Evolutionary conservation across 1,140 invertebrate species (phyloP).

Genomic region (Drosophila melanogaster): Release_6_plus_ISO1_MT NT_033779.5:3674001-3674500

Average conservation of each 20-base stretch:
- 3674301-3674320: conserved; percentile 24
- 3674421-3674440: neutral
- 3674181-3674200: conserved; percentile 17
- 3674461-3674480: conserved; percentile 57
- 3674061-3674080: conserved; percentile 24
- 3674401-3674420: conserved; percentile 39
- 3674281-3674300: conserved; percentile 68
- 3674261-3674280: conserved; percentile 63
- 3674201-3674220: conserved; percentile 2
- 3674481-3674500: conserved; percentile 70
- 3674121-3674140: neutral
- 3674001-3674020: conserved; percentile 52
- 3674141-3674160: neutral
- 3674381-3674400: conserved; percentile 54
- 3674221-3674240: conserved; percentile 7
- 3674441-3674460: conserved; percentile 2
- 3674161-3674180: conserved; percentile 56
- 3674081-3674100: neutral
- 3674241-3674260: conserved; percentile 70
- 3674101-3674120: neutral
- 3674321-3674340: conserved; percentile 46
- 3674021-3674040: conserved; percentile 50
- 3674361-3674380: conserved; percentile 62
- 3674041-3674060: conserved; percentile 61
- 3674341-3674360: conserved; percentile 58